These are phyloP conservation scores for Marasmarcha lunaedactyla DNA, from an alignment of 2,888 invertebrate species.

Conservation along the genomic window DNA sequence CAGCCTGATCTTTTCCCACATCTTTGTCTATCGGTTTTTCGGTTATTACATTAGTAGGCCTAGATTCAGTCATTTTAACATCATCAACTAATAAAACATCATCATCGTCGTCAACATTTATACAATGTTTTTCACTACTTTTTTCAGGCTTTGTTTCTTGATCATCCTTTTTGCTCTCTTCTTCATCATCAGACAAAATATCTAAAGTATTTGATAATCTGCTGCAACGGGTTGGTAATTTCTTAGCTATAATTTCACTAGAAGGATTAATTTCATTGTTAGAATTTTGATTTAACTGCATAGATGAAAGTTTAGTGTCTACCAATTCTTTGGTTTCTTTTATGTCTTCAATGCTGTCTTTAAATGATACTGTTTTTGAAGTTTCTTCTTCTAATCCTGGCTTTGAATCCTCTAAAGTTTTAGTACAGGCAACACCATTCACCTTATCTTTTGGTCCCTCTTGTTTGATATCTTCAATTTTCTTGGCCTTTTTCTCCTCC, in stretches of 20 bases:
- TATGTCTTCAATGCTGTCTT: neutral
- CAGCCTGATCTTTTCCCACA: too few relatives aligned
- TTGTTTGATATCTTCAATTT: neutral
- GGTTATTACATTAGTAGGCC: too few relatives aligned
- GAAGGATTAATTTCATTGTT: neutral
- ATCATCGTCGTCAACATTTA: conserved; percentile 50
- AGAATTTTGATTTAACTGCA: too few relatives aligned
- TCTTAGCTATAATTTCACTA: neutral
- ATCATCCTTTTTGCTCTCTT: conserved; percentile 17
- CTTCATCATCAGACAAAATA: conserved; percentile 54
- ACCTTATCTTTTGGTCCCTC: too few relatives aligned
- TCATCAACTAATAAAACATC: conserved; percentile 59
- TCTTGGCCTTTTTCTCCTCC: neutral
- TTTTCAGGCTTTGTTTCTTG: conserved; percentile 7
- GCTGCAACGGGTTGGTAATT: conserved; percentile 18
- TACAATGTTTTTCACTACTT: conserved; percentile 31
- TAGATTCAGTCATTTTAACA: too few relatives aligned
- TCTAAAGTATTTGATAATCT: conserved; percentile 48
- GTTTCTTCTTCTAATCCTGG: too few relatives aligned
- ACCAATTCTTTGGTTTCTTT: neutral
- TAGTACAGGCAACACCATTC: too few relatives aligned
- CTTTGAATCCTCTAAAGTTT: too few relatives aligned
- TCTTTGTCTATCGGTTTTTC: too few relatives aligned
- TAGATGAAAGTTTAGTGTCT: too few relatives aligned
- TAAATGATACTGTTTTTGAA: too few relatives aligned